Evolutionary conservation across 2,797 vertebrate species (phyloP), one percentile per base, ranked within the genome.

Genomic region (Sandelia bainsii): DNA sequence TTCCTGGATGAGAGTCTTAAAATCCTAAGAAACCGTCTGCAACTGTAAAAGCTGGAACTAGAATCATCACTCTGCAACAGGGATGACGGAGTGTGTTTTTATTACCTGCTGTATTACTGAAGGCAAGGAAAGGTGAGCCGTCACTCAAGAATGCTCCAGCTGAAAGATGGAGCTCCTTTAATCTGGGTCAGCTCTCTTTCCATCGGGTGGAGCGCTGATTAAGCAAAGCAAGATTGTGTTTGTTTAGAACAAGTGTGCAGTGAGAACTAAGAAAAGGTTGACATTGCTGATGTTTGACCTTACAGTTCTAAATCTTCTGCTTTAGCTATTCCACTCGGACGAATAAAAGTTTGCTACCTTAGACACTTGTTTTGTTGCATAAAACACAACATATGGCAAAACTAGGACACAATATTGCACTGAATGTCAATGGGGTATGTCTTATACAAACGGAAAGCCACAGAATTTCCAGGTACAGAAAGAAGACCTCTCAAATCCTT

Each of bases 101-200:
- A 76, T 46, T 71, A 62, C 80, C 68, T 57, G 62, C 89, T 87
- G 83, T 85, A 62, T 58, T 56, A 57, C 52, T 83, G 80, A 88
- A 86, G 81, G 79, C 79, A 74, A 46, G 83, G 75, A 80, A 78
- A 79, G 76, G 84, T 77, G 82, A 76, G 81, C 86, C 89, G 89
- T 87, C 92, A 92, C 77, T 85, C 68, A 92, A 73, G 86, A 92
- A 95, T 92, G 85, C 70, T 60, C 7, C 20, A 46, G 25, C 27
- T 90, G 84, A 87, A 80, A 73, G 56, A 87, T 75, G 45, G 79
- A 62, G 20, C 75, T 68, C 37, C 53, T 71, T 53, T 59, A 61
- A 81, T 69, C 60, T 45, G 75, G 22, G 58, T 39, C 51, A 23
- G 56, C 50, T 69, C 48, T 37, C 13, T 20, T 25, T 64, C 25